A percentile compares a stretch with the other conserved stretches of the same genome.
Conservation (phyloP, 2,113 vertebrate genomes). For the Myrmecophaga tridactyla region DNA sequence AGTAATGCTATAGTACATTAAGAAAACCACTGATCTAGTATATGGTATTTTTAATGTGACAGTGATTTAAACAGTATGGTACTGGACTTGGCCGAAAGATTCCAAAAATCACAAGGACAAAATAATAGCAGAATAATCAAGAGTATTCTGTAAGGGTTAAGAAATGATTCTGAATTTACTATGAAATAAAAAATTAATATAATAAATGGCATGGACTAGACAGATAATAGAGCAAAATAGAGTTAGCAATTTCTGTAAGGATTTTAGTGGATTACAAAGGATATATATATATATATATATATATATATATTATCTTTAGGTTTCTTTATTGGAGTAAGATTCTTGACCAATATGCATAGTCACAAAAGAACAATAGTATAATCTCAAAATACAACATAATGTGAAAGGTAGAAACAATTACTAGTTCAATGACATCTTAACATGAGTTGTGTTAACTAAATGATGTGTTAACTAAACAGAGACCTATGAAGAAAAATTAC, state of each 20-base stretch:
- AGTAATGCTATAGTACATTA: background rate
- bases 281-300: too few species aligned
- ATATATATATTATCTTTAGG: too few species aligned
- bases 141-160: background rate
- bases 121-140: background rate
- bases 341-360: slow-evolving; percentile 81
- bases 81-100: background rate
- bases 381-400: slow-evolving; percentile 84
- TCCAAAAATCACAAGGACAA: background rate
- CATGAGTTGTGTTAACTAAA: slow-evolving; percentile 82
- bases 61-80: background rate
- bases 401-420: slow-evolving; percentile 87
- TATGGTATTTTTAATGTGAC: background rate
- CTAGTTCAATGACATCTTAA: slow-evolving; percentile 84
- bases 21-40: background rate
- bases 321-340: too few species aligned
- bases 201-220: background rate
- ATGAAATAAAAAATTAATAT: background rate
- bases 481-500: too few species aligned
- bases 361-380: slow-evolving; percentile 82
- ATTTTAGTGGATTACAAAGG: background rate
- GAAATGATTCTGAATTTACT: background rate
- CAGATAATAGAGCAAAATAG: background rate
- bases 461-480: too few species aligned
- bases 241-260: background rate